Evolutionary conservation across 2,113 vertebrate species (phyloP).

Genomic region (Murina feae): DNA sequence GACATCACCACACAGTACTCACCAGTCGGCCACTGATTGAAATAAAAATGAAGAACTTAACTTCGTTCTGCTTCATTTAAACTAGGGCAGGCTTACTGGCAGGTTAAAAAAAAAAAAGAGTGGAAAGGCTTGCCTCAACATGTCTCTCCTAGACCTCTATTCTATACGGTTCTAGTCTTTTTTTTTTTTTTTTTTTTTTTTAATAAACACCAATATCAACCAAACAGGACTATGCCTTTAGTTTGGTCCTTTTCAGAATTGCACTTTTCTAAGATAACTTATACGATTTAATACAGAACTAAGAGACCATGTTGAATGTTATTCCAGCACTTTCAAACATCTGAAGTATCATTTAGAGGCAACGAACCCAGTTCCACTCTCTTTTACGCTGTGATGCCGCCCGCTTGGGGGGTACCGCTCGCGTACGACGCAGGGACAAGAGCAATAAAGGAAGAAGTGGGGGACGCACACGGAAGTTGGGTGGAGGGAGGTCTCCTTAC

Average conservation of each 20-base stretch:
- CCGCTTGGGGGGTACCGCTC: neutral
- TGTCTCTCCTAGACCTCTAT: constrained; percentile 46
- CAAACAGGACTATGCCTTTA: neutral
- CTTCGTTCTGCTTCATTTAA: constrained; percentile 58
- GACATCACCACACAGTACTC: constrained; percentile 21
- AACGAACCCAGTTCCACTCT: neutral
- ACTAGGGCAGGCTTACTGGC: constrained; percentile 21
- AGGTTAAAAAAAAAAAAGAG: neutral
- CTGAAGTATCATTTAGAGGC: neutral
- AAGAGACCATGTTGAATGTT: neutral
- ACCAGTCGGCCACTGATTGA: constrained; percentile 24
- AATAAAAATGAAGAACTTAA: constrained; percentile 43
- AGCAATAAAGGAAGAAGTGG: constrained; percentile 49
- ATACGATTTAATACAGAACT: neutral
- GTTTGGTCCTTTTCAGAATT: neutral
- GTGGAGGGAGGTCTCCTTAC: constrained; percentile 42
- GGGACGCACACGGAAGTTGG: constrained; percentile 69
- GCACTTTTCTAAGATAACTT: constrained; percentile 50
- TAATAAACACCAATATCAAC: neutral
- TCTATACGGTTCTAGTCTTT: neutral
- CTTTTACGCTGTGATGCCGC: neutral
- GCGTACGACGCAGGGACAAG: neutral
- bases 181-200: neutral
- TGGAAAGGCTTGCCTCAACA: constrained; percentile 59
- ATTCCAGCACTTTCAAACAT: constrained; percentile 30